Evolutionary conservation across 1,140 invertebrate species (phyloP).

Genomic region (Nymphalis io): DNA sequence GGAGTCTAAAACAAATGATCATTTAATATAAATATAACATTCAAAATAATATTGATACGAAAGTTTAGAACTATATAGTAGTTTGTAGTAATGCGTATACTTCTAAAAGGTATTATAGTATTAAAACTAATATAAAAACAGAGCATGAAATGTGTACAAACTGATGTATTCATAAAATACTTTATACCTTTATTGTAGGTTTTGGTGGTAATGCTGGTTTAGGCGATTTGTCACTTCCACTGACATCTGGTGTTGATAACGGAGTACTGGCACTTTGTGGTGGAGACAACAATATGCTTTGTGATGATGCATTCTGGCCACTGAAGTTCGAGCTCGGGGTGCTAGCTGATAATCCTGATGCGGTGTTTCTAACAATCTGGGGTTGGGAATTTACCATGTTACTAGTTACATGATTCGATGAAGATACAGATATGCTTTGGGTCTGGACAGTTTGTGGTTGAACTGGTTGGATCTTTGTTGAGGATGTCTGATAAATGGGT

Average conservation of each 20-base stretch:
- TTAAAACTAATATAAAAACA: slow-evolving; percentile 2
- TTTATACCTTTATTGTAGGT: slow-evolving; percentile 81
- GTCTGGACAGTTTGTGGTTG: slow-evolving; percentile 87
- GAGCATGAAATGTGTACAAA: not conserved
- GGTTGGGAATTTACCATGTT: slow-evolving; percentile 73
- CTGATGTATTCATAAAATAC: not conserved
- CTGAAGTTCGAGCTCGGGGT: slow-evolving; percentile 57
- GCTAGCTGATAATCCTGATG: slow-evolving; percentile 69
- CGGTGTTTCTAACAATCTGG: slow-evolving; percentile 77
- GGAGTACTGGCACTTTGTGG: slow-evolving; percentile 83
- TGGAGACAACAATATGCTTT: slow-evolving; percentile 80
- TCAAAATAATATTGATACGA: not conserved
- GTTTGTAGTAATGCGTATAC: not conserved
- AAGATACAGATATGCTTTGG: slow-evolving; percentile 69
- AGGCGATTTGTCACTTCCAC: slow-evolving; percentile 77
- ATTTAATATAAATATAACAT: slow-evolving; percentile 8
- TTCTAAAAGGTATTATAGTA: not conserved
- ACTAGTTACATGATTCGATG: slow-evolving; percentile 70
- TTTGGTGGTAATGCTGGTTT: slow-evolving; percentile 89
- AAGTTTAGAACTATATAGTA: not conserved
- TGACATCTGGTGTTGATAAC: slow-evolving; percentile 80
- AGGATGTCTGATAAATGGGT: slow-evolving; percentile 90
- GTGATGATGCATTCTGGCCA: slow-evolving; percentile 74
- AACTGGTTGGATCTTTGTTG: slow-evolving; percentile 89
- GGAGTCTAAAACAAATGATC: slow-evolving; percentile 61